Evolutionary conservation across 1,140 invertebrate genomes (phyloP).

Genomic region (Samia ricini): DNA sequence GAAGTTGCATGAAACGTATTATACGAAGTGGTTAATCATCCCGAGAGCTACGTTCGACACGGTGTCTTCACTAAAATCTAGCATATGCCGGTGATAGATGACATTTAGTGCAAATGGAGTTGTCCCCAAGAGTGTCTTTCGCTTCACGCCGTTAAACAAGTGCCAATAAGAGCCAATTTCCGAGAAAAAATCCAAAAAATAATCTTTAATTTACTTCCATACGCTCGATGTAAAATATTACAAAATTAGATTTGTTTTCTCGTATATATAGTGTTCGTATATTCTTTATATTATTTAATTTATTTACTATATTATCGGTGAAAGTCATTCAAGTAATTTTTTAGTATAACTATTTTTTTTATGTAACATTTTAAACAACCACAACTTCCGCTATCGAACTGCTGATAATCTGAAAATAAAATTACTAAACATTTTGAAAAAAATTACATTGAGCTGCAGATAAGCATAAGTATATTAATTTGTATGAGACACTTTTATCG

Average conservation of each 20-base stretch:
- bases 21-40: constrained; percentile 30
- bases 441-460: background rate
- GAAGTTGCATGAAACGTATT: background rate
- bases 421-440: background rate
- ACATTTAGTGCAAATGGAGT: constrained; percentile 64
- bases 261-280: background rate
- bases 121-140: constrained; percentile 60
- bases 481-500: background rate
- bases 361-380: background rate
- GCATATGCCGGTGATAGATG: constrained; percentile 59
- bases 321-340: too few relatives aligned
- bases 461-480: background rate
- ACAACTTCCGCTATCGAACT: constrained; percentile 2
- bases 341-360: background rate
- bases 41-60: constrained; percentile 55
- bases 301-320: background rate
- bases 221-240: background rate
- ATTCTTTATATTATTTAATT: background rate
- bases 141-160: constrained; percentile 61
- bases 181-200: constrained; percentile 48
- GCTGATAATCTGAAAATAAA: background rate
- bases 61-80: constrained; percentile 52
- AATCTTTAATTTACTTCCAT: constrained; percentile 12
- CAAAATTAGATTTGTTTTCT: background rate
- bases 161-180: constrained; percentile 58